Conservation (phyloP, 2,888 invertebrate species). For the Ectobius pallidus region DNA sequence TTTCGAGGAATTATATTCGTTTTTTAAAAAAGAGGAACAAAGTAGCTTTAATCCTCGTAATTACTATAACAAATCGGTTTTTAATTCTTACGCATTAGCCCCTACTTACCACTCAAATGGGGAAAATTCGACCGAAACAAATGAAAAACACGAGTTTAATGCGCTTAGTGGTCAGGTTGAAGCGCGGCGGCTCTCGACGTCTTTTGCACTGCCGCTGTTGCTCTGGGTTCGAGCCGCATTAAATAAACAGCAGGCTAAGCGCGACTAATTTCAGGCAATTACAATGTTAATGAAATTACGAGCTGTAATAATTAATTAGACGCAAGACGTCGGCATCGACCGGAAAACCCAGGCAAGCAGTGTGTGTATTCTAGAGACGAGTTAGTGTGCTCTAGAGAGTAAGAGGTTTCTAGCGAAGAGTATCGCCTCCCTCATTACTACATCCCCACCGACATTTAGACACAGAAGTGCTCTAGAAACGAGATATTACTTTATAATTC, state of each 20-base stretch:
- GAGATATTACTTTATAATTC: too few relatives aligned
- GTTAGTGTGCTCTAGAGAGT: too few relatives aligned
- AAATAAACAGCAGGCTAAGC: constrained; percentile 45
- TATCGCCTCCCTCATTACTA: too few relatives aligned
- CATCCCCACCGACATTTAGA: too few relatives aligned
- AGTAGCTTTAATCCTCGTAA: constrained; percentile 21
- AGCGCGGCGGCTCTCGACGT: too few relatives aligned
- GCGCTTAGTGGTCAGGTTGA: too few relatives aligned
- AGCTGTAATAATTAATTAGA: constrained; percentile 45
- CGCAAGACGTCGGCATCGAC: constrained; percentile 33
- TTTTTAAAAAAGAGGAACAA: constrained; percentile 13
- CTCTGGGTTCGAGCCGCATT: constrained; percentile 29
- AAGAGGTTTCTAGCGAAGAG: too few relatives aligned
- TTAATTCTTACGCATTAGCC: constrained; percentile 24
- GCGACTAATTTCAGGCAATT: constrained; percentile 45
- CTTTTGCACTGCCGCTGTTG: too few relatives aligned
- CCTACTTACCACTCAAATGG: constrained; percentile 19
- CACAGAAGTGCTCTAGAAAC: too few relatives aligned
- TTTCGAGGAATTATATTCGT: constrained; percentile 1
- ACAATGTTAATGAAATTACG: constrained; percentile 46
- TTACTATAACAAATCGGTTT: constrained; percentile 29
- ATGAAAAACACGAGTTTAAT: too few relatives aligned
- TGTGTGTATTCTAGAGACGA: too few relatives aligned
- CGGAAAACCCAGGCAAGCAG: constrained; percentile 7
- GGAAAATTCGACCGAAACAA: neutral